These are phyloP conservation scores for Sinhomidia bicolor DNA, from an alignment of 2,888 invertebrate genomes.

Conservation along the genomic window DNA sequence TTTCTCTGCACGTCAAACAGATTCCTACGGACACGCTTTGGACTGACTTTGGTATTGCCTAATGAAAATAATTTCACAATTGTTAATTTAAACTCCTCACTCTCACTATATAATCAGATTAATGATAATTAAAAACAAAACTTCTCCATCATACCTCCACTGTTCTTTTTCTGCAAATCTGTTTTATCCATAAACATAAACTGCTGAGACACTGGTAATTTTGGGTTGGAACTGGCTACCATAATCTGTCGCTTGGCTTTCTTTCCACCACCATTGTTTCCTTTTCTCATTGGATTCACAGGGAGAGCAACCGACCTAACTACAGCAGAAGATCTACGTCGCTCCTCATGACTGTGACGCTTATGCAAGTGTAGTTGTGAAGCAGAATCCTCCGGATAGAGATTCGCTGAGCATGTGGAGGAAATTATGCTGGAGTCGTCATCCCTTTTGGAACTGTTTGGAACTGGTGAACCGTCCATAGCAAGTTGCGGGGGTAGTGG, in stretches of 20 bases:
- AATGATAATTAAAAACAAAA: no score
- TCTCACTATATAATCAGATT: no score
- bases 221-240: conserved; percentile 39
- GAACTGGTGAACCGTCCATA: conserved; percentile 61
- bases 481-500: conserved; percentile 58
- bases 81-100: no score
- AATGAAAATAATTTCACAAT: neutral
- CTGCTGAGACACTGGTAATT: neutral
- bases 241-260: conserved; percentile 59
- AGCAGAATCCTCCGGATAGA: conserved; percentile 64
- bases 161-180: neutral
- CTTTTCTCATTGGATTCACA: neutral
- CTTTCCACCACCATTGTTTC: conserved; percentile 33
- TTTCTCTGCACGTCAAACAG: conserved; percentile 72
- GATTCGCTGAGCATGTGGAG: conserved; percentile 51
- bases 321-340: neutral
- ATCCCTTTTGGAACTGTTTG: conserved; percentile 53
- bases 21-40: conserved; percentile 73
- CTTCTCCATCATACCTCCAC: no score
- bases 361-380: conserved; percentile 48
- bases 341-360: neutral
- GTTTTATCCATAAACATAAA: conserved; percentile 18
- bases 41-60: conserved; percentile 55
- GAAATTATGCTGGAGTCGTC: conserved; percentile 68
- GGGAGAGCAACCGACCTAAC: neutral